Evolutionary conservation across 1,140 invertebrate genomes (phyloP).

Genomic region (Tenebrio molitor): DNA sequence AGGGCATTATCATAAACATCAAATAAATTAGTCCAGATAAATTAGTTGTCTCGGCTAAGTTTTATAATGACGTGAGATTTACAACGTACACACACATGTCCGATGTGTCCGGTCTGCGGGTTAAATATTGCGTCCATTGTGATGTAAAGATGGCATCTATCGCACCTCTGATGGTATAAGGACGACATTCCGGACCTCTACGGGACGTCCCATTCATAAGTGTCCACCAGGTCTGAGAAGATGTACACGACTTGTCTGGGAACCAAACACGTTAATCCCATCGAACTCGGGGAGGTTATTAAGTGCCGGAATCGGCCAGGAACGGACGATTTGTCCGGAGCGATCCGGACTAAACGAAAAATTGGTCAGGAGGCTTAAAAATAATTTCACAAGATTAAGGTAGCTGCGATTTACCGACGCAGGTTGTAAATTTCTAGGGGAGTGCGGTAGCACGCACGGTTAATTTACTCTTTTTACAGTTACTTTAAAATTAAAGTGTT

Average conservation of each 20-base stretch:
- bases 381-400: too few relatives aligned
- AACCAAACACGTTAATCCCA: conserved; percentile 30
- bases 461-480: too few relatives aligned
- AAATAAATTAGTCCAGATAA: conserved; percentile 63
- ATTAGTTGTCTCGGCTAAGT: conserved; percentile 58
- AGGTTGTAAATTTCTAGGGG: too few relatives aligned
- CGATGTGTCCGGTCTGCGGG: conserved; percentile 55
- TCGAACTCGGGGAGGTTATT: conserved; percentile 33
- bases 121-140: conserved; percentile 60
- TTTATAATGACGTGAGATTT: conserved; percentile 60
- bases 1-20: conserved; percentile 62
- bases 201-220: conserved; percentile 47
- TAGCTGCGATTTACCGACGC: too few relatives aligned
- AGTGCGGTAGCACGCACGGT: too few relatives aligned
- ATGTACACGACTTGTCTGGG: conserved; percentile 36
- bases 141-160: conserved; percentile 60
- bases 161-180: conserved; percentile 47
- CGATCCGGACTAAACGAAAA: background rate
- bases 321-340: conserved; percentile 1
- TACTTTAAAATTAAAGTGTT: too few relatives aligned
- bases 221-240: conserved; percentile 8
- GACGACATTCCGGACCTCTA: conserved; percentile 53
- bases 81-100: conserved; percentile 59
- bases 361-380: too few relatives aligned
- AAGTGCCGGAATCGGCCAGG: background rate